Base-by-base conservation (phyloP, 2,797 vertebrate species). In the Pseudotriccus pelzelni region DNA sequence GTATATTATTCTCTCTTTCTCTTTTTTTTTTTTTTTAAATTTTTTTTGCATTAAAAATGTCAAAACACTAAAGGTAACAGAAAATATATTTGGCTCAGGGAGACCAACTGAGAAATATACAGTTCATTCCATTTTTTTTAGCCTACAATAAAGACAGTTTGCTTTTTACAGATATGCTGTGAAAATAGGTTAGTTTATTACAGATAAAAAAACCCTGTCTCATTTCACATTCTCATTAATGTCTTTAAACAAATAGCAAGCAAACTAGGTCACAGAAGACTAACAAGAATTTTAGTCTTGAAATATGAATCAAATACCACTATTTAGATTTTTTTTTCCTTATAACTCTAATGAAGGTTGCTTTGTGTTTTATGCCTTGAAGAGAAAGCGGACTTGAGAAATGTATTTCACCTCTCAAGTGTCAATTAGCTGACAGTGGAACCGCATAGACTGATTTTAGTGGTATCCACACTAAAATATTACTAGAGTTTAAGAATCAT, bases 191-290 rank as follows among this genome's bases (percentile, higher is more conserved):
- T 94, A 84, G 50, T 78, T 94, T 86, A 66, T 90, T 63, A 81
- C 4, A 23, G 62, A 81, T 75, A 36, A 87, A 93, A n/a, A 79
- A 49, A 36, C 1, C 30, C 32, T 7, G 11, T 32, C 28, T 85
- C 27, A 81, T 94, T 90, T 87, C 67, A 90, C 69, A 49, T 84
- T 93, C 84, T 93, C 55, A 94, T 84, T 86, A 88, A 47, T 87
- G 34, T 59, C 55, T 78, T 92, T 87, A 91, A 93, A 87, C 23
- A 95, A 78, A 80, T 8, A 68, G 46, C 46, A 83, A 50, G 56
- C 87, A 46, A 95, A 92, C 27, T 49, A 84, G 88, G 89, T 92
- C 92, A 91, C 27, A 69, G 66, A 89, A 89, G 46, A 87, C 36
- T 91, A 79, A 76, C 0, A 0, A 74, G 75, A 87, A 39, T 9